These are phyloP conservation scores for Camponotus vicinus DNA, from an alignment of 1,140 invertebrate genomes.

Conservation along the genomic window DNA sequence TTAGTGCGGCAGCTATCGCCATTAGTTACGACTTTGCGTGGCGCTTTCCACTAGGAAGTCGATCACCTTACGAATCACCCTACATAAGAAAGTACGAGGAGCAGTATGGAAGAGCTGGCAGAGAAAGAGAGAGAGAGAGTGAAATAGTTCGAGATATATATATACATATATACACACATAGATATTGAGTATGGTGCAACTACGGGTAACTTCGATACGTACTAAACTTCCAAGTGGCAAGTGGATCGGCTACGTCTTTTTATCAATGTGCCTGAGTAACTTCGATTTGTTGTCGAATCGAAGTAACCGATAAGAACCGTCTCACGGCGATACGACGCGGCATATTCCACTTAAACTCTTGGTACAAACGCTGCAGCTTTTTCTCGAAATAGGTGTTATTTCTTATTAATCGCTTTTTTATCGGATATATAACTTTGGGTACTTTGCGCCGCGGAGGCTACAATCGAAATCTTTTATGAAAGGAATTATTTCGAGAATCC, in stretches of 20 bases:
- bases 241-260: constrained; percentile 68
- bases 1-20: constrained; percentile 57
- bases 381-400: constrained; percentile 27
- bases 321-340: constrained; percentile 63
- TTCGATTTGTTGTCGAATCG: constrained; percentile 54
- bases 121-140: background rate
- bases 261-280: constrained; percentile 65
- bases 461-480: background rate
- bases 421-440: constrained; percentile 40
- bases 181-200: constrained; percentile 13
- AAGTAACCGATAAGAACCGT: constrained; percentile 71
- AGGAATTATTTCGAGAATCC: background rate
- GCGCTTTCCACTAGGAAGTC: constrained; percentile 57
- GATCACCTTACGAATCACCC: constrained; percentile 60
- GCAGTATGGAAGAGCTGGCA: background rate
- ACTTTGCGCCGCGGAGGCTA: background rate
- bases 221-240: constrained; percentile 68
- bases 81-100: constrained; percentile 39
- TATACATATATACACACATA: background rate
- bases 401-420: constrained; percentile 54
- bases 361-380: constrained; percentile 17
- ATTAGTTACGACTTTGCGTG: constrained; percentile 63
- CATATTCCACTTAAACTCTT: constrained; percentile 67
- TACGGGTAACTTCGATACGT: constrained; percentile 58
- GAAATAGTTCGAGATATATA: background rate